Evolutionary conservation across 1,140 invertebrate genomes (phyloP), one percentile per base, ranked within the genome.

Genomic region (Bilobella aurantiaca): DNA sequence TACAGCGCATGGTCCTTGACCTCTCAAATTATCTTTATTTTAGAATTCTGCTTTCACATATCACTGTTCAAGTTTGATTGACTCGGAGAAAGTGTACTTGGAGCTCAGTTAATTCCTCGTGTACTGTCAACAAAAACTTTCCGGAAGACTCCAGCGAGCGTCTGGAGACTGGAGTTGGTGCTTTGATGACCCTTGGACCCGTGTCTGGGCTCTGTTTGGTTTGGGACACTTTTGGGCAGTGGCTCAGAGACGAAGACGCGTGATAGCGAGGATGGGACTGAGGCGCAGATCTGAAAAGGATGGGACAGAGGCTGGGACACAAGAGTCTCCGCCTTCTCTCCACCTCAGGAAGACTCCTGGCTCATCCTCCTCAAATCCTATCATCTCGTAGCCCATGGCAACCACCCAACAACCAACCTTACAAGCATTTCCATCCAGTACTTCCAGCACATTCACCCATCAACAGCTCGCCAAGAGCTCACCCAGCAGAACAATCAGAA

Each of bases 1-100:
- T 69, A 61, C 62, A 69, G 62, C 68, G 47, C 68, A 69, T 69
- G 56, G 34, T 69, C 59, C 3, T 53, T 53, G 12, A 3, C 3
- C 30, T 61, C n/a, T 61, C 23, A 21, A n/a, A 3, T 61, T 37
- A 42, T 42, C 8, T 42, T 18, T 42, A 42, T 8, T 42, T 42
- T 8, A 42, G 34, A 12, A 18, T 42, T 42, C 37, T 42, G 37
- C 37, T 42, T 42, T 42, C n/a, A 42, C 37, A 12, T 42, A 42
- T 42, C 37, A 42, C 37, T 42, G 8, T 42, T 42, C 37, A n/a
- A n/a, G n/a, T n/a, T n/a, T n/a, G n/a, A n/a, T n/a, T n/a, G n/a
- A n/a, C n/a, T 42, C n/a, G 37, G 37, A 42, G n/a, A 8, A 42
- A 42, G 8, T 42, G 37, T 12, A 42, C 37, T 42, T 42, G n/a